phyloP scores from a whole-genome alignment of 2,113 vertebrate genomes.

The Melanerpes formicivorus region DNA sequence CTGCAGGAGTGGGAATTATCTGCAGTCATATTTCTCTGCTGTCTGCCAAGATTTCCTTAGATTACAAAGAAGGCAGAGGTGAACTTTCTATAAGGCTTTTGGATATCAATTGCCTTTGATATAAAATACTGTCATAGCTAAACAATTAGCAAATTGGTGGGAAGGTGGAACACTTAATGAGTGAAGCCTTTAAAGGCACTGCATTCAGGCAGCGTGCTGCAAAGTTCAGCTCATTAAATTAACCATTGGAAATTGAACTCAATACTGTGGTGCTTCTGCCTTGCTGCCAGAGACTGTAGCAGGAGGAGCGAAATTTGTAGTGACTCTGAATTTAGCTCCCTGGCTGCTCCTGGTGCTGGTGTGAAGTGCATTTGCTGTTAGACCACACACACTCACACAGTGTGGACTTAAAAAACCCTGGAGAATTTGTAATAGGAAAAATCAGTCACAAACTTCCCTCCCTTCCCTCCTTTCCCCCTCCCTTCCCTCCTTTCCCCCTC shows the following conservation, averaged over 20 bases:
- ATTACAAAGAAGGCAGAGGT: background rate
- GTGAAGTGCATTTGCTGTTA: background rate
- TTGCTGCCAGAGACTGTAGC: background rate
- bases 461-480: too few species aligned
- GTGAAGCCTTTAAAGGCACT: background rate
- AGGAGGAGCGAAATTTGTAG: background rate
- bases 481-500: too few species aligned
- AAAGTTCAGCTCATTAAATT: too few species aligned
- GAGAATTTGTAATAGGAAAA: background rate
- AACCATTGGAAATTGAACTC: background rate
- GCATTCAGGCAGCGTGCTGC: background rate
- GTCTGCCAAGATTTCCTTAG: background rate
- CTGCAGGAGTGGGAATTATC: slow-evolving; percentile 33
- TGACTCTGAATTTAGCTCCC: background rate
- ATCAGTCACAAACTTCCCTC: background rate
- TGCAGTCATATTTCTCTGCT: background rate
- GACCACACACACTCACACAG: background rate
- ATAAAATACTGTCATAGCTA: background rate
- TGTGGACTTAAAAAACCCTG: background rate
- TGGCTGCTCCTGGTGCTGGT: background rate
- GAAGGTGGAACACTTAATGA: background rate
- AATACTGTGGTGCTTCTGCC: background rate
- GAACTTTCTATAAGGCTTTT: background rate
- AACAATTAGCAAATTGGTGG: background rate
- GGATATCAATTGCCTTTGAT: background rate